A percentile compares a stretch with the other conserved stretches of the same genome.
phyloP scores from a whole-genome alignment of 2,797 vertebrate species.

The Tenualosa ilisha region DNA sequence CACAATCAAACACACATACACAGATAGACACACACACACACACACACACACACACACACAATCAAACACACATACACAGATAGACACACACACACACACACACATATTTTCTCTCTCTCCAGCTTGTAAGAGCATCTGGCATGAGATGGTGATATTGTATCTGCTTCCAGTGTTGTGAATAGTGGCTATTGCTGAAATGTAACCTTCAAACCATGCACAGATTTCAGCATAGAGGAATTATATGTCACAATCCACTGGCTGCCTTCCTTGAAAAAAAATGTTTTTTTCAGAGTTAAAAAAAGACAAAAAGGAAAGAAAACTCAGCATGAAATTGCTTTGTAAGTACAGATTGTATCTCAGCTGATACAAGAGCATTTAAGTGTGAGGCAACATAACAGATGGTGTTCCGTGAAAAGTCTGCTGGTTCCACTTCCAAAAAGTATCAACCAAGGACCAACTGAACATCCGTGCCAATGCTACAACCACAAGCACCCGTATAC shows the following conservation, averaged over 20 bases:
- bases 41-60: not conserved
- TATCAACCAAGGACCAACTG: not conserved
- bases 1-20: not conserved
- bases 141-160: not conserved
- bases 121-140: not conserved
- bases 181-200: not conserved
- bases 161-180: not conserved
- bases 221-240: not conserved
- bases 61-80: not conserved
- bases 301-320: not conserved
- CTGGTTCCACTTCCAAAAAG: conserved; percentile 1
- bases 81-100: not conserved
- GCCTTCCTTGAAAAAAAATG: not conserved
- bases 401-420: not conserved
- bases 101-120: not conserved
- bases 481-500: not conserved
- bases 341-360: not conserved
- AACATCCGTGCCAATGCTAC: not conserved
- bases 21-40: no score
- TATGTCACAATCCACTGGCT: not conserved
- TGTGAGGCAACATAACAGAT: not conserved
- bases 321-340: not conserved
- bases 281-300: not conserved
- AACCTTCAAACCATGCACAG: not conserved
- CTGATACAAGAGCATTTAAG: conserved; percentile 17